phyloP scores from a whole-genome alignment of 2,797 vertebrate genomes.

The Bucorvus abyssinicus region DNA sequence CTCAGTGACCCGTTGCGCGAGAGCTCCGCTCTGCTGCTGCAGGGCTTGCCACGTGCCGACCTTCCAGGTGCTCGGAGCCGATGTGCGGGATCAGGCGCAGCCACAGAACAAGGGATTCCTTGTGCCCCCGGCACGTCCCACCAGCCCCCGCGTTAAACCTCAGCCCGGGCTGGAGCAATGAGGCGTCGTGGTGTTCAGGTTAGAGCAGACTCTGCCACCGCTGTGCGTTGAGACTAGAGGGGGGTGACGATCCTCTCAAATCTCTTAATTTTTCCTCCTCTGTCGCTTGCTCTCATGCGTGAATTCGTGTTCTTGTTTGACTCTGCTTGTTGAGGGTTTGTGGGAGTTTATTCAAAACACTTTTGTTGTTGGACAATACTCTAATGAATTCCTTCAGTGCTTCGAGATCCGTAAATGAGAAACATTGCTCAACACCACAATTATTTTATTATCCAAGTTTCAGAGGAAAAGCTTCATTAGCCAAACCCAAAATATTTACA shows the following conservation, averaged over 20 bases:
- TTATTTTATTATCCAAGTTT: not conserved
- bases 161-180: not conserved
- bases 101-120: fast-evolving
- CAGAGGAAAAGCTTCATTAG: not conserved
- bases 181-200: fast-evolving
- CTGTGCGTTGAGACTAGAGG: fast-evolving
- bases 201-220: not conserved
- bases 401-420: not conserved
- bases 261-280: not conserved
- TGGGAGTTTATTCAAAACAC: not conserved
- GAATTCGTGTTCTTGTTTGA: not conserved
- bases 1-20: too few relatives aligned
- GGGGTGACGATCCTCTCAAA: fast-evolving
- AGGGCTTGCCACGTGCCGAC: not conserved
- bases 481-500: fast-evolving
- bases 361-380: not conserved
- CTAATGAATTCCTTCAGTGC: not conserved
- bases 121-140: not conserved
- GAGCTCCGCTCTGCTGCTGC: not conserved
- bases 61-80: too few relatives aligned
- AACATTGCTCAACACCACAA: not conserved
- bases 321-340: not conserved
- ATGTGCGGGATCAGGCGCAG: not conserved
- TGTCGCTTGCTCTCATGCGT: fast-evolving
- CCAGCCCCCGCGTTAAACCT: not conserved